Base-by-base conservation (phyloP, 1,140 invertebrate genomes). In the Pollicipes pollicipes region DNA sequence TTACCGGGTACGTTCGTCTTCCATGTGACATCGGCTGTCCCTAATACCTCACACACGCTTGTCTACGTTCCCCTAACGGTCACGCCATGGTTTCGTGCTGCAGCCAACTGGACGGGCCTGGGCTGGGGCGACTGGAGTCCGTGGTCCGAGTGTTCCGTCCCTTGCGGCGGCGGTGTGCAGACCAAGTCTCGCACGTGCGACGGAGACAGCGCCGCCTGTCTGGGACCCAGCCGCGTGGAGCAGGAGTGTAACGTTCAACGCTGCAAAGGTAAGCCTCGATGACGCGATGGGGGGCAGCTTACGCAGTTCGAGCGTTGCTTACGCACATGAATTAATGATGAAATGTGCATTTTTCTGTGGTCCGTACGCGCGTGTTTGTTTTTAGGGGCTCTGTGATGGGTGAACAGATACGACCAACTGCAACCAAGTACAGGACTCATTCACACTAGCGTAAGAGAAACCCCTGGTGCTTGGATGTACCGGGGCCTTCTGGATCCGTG, bases 141-240 rank as follows among this genome's bases (percentile, higher is more conserved):
- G 0, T 95, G 91, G 91, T 84, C 84, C 1, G 75, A 82, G 0
- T 95, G 93, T 80, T 89, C 86, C 29, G 86, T 83, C 8, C 83
- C 84, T 24, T 95, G 93, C 77, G 90, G 89, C 0, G 85, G 85
- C 0, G 92, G 92, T 0, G 83, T 85, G 29, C 91, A 93, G 80
- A 82, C 82, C 68, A 81, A 89, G 26, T 83, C 84, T 66, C 78
- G 87, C 32, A 79, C 79, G 35, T 89, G 88, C 72, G 80, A 82
- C 68, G 81, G 80, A 4, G 76, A 79, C 1, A 10, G 2, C 6
- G 13, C 45, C 10, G 79, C 80, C 21, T 91, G 90, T 76, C 79
- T 80, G 74, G 90, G 88, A 45, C 79, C 80, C 13, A 73, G 80
- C 37, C 83, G 84, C n/a, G 86, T 88, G 76, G 86, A 85, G 21